Conservation (phyloP, 2,888 invertebrate species). For the Drosophila nigricruria region DNA sequence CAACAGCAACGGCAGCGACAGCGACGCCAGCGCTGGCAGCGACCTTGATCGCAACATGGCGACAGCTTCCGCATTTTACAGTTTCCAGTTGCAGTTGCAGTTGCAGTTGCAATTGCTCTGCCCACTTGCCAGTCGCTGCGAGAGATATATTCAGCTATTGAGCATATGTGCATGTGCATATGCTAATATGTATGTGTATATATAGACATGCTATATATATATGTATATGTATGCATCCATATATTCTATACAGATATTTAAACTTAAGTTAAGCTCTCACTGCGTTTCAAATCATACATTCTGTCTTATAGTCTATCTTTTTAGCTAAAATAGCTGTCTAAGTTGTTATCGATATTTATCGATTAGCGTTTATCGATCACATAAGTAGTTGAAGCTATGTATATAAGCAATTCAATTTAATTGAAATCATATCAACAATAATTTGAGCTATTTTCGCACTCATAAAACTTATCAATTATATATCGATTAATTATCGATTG, state of each 20-base stretch:
- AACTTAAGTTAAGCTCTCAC: no score
- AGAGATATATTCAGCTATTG: no score
- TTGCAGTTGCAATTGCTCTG: slow-evolving; percentile 24
- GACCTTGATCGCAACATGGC: slow-evolving; percentile 61
- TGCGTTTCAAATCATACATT: no score
- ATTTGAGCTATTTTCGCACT: not conserved
- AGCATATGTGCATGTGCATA: not conserved
- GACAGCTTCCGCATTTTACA: slow-evolving; percentile 68
- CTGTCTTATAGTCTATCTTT: not conserved
- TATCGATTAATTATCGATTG: no score
- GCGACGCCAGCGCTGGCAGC: slow-evolving; percentile 16
- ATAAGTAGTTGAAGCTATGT: not conserved
- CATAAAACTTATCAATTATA: no score
- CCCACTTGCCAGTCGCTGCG: slow-evolving; percentile 10
- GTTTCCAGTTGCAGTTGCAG: slow-evolving; percentile 37
- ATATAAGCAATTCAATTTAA: not conserved
- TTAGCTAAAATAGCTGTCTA: not conserved
- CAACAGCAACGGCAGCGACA: slow-evolving; percentile 8
- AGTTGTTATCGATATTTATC: not conserved
- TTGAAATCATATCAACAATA: not conserved
- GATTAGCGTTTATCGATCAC: not conserved
- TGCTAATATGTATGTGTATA: not conserved
- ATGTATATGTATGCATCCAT: no score
- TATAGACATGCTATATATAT: no score
- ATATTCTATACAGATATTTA: no score